These are phyloP conservation scores for Eumeta japonica DNA, from an alignment of 1,140 invertebrate species.

Conservation along the genomic window DNA sequence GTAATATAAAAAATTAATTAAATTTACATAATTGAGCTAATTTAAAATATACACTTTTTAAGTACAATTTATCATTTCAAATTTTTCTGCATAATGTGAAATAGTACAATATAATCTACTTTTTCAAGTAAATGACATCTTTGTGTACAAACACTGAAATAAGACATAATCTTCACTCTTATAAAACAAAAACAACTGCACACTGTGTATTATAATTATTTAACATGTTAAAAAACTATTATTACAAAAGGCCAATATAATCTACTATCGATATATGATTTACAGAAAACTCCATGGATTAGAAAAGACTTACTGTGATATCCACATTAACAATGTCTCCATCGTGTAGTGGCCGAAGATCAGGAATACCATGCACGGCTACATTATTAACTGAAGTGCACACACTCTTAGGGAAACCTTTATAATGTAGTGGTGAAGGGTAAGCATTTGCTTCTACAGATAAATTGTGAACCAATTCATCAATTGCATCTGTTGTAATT, in stretches of 20 bases:
- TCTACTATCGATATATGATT: background rate
- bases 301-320: conserved; percentile 79
- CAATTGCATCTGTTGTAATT: conserved; percentile 84
- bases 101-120: too few species aligned
- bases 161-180: background rate
- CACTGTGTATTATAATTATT: too few species aligned
- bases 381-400: conserved; percentile 96
- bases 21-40: too few species aligned
- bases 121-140: too few species aligned
- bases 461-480: conserved; percentile 71
- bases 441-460: conserved; percentile 75
- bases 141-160: too few species aligned
- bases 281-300: background rate
- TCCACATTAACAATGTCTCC: conserved; percentile 93
- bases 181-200: background rate
- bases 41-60: too few species aligned
- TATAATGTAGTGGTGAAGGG: conserved; percentile 87
- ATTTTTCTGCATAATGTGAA: too few species aligned
- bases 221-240: too few species aligned
- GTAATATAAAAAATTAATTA: too few species aligned
- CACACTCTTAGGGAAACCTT: conserved; percentile 87
- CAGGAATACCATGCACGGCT: conserved; percentile 92
- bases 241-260: too few species aligned
- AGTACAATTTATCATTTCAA: too few species aligned
- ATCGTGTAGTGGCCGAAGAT: conserved; percentile 73